Conservation (phyloP, 2,888 invertebrate genomes). For the Trachelus tabidus region DNA sequence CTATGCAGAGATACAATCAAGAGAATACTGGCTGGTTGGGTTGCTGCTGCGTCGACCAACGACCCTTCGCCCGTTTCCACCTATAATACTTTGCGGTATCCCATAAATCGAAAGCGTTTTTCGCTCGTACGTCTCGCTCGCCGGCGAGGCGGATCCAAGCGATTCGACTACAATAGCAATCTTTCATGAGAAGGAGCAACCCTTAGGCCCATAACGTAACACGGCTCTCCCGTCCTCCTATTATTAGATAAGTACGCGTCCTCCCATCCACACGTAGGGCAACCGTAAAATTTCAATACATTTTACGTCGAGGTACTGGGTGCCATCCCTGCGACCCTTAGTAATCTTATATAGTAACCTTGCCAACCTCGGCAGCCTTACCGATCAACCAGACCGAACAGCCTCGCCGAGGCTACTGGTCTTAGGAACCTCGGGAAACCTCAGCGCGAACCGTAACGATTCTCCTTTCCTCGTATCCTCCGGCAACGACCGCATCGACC, state of each 20-base stretch:
- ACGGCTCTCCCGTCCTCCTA: slow-evolving; percentile 18
- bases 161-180: slow-evolving; percentile 42
- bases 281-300: slow-evolving; percentile 18
- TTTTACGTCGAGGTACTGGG: not conserved
- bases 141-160: slow-evolving; percentile 20
- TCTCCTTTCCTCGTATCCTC: not conserved
- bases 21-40: not conserved
- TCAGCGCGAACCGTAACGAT: not conserved
- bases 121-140: slow-evolving; percentile 26
- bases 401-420: no score
- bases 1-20: no score
- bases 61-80: not conserved
- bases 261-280: slow-evolving; percentile 8
- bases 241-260: slow-evolving; percentile 20
- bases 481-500: not conserved
- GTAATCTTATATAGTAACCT: not conserved
- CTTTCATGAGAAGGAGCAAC: slow-evolving; percentile 25
- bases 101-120: slow-evolving; percentile 39
- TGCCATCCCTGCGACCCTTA: not conserved
- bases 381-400: not conserved
- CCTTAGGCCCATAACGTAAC: slow-evolving; percentile 15
- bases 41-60: not conserved
- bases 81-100: slow-evolving; percentile 29
- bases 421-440: no score
- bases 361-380: not conserved